Conservation (phyloP, 2,888 invertebrate species). For the Rotaria socialis region DNA sequence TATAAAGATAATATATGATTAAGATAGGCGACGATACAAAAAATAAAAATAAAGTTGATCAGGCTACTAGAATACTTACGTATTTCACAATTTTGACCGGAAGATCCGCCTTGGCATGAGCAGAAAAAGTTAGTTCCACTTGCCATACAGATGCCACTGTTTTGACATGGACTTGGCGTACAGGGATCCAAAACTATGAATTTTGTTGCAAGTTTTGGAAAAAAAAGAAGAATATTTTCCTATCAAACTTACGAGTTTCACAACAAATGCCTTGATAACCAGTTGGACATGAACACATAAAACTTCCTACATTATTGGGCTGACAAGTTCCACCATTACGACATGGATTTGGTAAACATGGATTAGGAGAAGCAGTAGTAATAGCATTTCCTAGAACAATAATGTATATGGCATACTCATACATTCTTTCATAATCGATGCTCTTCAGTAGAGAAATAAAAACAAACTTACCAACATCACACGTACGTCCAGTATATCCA, state of each 20-base stretch:
- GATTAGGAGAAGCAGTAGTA: background rate
- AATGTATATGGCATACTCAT: too few relatives aligned
- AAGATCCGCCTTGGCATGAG: slow-evolving; percentile 47
- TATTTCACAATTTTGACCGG: slow-evolving; percentile 46
- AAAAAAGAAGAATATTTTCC: too few relatives aligned
- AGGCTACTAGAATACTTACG: background rate
- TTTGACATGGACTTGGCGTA: slow-evolving; percentile 48
- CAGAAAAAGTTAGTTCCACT: slow-evolving; percentile 47
- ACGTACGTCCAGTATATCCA: slow-evolving; percentile 46
- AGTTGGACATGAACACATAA: background rate
- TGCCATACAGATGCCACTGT: slow-evolving; percentile 48
- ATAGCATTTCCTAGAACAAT: background rate
- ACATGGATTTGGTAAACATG: background rate
- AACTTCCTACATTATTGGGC: background rate
- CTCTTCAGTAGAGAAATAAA: too few relatives aligned
- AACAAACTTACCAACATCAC: slow-evolving; percentile 40
- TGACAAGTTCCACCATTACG: slow-evolving; percentile 18
- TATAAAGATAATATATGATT: background rate
- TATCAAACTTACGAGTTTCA: background rate
- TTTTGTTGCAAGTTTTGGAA: too few relatives aligned
- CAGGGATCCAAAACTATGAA: slow-evolving; percentile 1
- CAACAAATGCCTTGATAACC: slow-evolving; percentile 14
- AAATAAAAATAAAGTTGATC: background rate
- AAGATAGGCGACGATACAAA: background rate
- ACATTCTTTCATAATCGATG: too few relatives aligned